Evolutionary conservation across 1,140 invertebrate species (phyloP).

Genomic region (Bombus fervidus): DNA sequence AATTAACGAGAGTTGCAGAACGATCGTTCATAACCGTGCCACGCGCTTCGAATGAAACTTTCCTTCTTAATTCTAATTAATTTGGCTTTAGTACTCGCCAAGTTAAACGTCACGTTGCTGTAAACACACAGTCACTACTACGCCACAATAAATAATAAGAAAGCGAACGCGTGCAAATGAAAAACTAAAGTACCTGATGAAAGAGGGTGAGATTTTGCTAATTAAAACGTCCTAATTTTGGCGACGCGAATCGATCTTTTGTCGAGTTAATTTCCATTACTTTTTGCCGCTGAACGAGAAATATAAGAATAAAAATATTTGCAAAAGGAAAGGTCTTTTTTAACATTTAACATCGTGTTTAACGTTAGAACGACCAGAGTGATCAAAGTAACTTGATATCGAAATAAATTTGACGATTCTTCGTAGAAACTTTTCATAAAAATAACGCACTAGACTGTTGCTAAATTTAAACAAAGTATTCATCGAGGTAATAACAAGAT

Average conservation of each 20-base stretch:
- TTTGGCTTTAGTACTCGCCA: neutral
- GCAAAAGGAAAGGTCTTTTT: rapidly evolving
- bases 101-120: slow-evolving; percentile 2
- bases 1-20: slow-evolving; percentile 17
- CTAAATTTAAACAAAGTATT: no score
- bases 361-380: neutral
- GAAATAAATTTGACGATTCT: neutral
- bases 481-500: no score
- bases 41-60: slow-evolving; percentile 7
- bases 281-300: no score
- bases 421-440: neutral
- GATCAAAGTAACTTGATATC: neutral
- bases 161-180: neutral
- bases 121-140: neutral
- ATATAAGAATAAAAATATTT: neutral
- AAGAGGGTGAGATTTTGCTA: neutral
- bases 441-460: neutral
- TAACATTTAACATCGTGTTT: no score
- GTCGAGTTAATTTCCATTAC: neutral
- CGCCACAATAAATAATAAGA: neutral
- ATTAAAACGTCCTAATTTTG: neutral
- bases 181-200: neutral
- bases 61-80: slow-evolving; percentile 32
- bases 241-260: neutral
- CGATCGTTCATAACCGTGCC: slow-evolving; percentile 2